Conservation (phyloP, 2,797 vertebrate species). For the Choloepus didactylus region DNA sequence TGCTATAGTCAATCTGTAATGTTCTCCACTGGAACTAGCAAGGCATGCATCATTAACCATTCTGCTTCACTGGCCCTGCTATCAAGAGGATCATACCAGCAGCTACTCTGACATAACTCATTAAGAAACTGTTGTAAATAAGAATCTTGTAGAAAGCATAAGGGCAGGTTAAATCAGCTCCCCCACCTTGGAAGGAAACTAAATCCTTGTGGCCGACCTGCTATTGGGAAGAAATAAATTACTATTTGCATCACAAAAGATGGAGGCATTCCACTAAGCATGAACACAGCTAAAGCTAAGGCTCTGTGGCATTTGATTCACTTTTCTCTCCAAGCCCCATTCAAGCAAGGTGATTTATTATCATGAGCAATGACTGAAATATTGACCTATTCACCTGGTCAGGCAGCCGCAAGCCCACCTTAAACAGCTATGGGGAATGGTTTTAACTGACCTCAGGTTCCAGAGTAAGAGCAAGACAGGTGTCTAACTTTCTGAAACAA, state of each 20-base stretch:
- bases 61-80: conserved; percentile 72
- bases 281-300: conserved; percentile 9
- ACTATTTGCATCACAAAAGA: conserved; percentile 76
- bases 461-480: conserved; percentile 62
- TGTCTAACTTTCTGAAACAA: conserved; percentile 72
- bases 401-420: conserved; percentile 45
- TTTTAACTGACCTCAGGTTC: conserved; percentile 65
- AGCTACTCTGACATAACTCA: conserved; percentile 78
- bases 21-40: conserved; percentile 76
- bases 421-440: conserved; percentile 58
- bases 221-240: conserved; percentile 68
- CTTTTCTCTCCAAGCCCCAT: conserved; percentile 39
- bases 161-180: conserved; percentile 66
- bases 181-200: conserved; percentile 61
- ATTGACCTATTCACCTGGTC: conserved; percentile 64
- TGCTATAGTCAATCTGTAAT: conserved; percentile 4
- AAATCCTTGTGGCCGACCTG: conserved; percentile 63
- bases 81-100: conserved; percentile 76
- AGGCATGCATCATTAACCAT: conserved; percentile 83
- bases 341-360: conserved; percentile 65
- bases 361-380: conserved; percentile 61
- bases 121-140: conserved; percentile 79
- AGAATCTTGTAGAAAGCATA: conserved; percentile 66
- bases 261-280: conserved; percentile 52
- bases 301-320: conserved; percentile 53